Conservation (phyloP, 2,888 invertebrate genomes). For the Carpatolechia fugitivella region DNA sequence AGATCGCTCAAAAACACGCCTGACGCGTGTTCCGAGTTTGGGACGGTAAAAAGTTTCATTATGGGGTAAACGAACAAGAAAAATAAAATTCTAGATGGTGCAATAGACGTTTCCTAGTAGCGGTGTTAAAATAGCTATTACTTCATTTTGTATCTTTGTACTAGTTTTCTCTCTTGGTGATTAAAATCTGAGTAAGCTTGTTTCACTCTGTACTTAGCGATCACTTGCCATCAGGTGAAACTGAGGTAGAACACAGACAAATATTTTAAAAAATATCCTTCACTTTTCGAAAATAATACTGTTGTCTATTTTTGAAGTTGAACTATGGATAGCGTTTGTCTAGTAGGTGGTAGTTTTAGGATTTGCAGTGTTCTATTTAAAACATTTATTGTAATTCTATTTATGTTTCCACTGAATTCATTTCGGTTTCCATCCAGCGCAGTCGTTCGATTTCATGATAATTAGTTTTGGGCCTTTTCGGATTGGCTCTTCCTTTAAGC, state of each 20-base stretch:
- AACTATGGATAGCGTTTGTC: too few relatives aligned
- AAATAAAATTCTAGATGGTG: not conserved
- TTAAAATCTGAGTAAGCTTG: too few relatives aligned
- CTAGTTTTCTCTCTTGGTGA: not conserved
- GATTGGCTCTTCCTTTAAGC: not conserved
- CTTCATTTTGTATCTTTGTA: not conserved
- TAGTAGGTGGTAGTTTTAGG: too few relatives aligned
- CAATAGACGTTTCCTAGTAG: not conserved
- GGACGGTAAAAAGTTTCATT: conserved; percentile 16
- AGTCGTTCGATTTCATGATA: conserved; percentile 20
- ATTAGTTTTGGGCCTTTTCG: conserved; percentile 14
- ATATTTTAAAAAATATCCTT: too few relatives aligned
- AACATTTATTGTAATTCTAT: too few relatives aligned
- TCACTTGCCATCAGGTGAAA: too few relatives aligned
- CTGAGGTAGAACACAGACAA: too few relatives aligned
- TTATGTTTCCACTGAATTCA: too few relatives aligned
- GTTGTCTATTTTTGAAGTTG: too few relatives aligned
- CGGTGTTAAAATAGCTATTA: not conserved
- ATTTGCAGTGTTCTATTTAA: too few relatives aligned
- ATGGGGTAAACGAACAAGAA: not conserved
- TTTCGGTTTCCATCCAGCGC: not conserved
- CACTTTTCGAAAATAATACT: too few relatives aligned
- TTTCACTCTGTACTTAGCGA: too few relatives aligned
- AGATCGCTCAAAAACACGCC: conserved; percentile 28
- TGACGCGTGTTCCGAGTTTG: conserved; percentile 25